Percentiles rank a stretch among this genome's conserved stretches.
Evolutionary conservation across 2,888 invertebrate genomes (phyloP).

Genomic region (Drosophila subquinaria): DNA sequence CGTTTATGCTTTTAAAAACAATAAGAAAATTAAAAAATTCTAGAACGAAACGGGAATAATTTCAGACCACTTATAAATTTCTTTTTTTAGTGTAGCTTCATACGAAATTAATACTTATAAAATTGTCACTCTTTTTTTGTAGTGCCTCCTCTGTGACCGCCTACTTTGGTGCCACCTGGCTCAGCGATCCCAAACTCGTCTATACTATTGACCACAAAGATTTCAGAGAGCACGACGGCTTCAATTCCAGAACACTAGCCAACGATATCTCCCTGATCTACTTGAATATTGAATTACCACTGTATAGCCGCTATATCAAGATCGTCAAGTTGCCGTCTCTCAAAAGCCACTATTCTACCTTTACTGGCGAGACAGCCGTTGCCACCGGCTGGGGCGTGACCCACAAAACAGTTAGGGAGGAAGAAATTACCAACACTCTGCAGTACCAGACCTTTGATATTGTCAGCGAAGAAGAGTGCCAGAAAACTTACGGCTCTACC

Average conservation of each 20-base stretch:
- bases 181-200: slow-evolving; percentile 53
- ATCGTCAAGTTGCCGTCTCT: slow-evolving; percentile 52
- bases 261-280: slow-evolving; percentile 77
- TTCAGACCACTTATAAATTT: slow-evolving; percentile 21
- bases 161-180: slow-evolving; percentile 67
- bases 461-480: slow-evolving; percentile 78
- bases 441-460: slow-evolving; percentile 74
- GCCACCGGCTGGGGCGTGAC: slow-evolving; percentile 86
- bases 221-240: slow-evolving; percentile 65
- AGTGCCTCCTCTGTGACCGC: slow-evolving; percentile 55
- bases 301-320: slow-evolving; percentile 29
- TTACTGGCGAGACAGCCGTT: slow-evolving; percentile 73
- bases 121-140: neutral
- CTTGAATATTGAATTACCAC: slow-evolving; percentile 38
- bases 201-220: slow-evolving; percentile 51
- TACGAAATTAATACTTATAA: neutral
- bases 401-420: slow-evolving; percentile 41
- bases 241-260: slow-evolving; percentile 29
- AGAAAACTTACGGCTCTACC: slow-evolving; percentile 41
- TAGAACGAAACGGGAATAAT: slow-evolving; percentile 35
- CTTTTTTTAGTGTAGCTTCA: slow-evolving; percentile 35
- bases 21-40: too few species aligned
- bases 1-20: too few species aligned
- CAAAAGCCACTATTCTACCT: slow-evolving; percentile 61
- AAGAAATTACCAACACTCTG: slow-evolving; percentile 71